Base-by-base conservation (phyloP, 2,888 invertebrate genomes). In the Tipula vernalis region DNA sequence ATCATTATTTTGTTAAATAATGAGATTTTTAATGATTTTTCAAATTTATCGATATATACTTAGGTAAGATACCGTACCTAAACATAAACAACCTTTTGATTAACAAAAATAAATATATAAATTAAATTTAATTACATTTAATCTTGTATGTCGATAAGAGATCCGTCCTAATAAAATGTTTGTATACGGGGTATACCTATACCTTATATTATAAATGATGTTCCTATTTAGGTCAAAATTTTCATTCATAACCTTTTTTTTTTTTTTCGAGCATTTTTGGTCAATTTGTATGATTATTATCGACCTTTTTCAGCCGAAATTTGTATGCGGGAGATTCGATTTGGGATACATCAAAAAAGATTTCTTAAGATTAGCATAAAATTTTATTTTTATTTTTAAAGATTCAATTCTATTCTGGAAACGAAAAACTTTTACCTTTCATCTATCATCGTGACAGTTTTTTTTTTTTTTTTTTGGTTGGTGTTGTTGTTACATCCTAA, bases 121-220 rank as follows among this genome's bases (percentile, higher is more conserved):
- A 71, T 71, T 71, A 71, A 71, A 71, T 71, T 71, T 71, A 71
- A 71, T 71, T 71, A 71, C 71, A 71, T 71, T 71, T 71, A 71
- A 71, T 71, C 71, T 71, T 71, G 8, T 28, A 28, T 71, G 71
- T 28, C 8, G 71, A 28, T 28, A 71, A 28, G 71, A 71, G 71
- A 28, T 71, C 10, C 10, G 12, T 10, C 28, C 28, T 12, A 28
- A 71, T 71, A 15, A 3, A 10, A 12, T 47, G 47, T 47, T 3
- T 47, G 47, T 47, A 13, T 47, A 13, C 13, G 10, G 28, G 5
- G 41, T 41, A n/a, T 51, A n/a, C 47, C 15, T 15, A 57, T 15
- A 57, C 2, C 28, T 2, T 0, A 28, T 28, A 28, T 28, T 28
- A 28, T 28, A 28, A 28, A 28, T 28, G 57, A 57, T 18, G 57